Evolutionary conservation across 53 echinoderm and acorn worm genomes (phyloP).

Genomic region (Astropecten irregularis): DNA sequence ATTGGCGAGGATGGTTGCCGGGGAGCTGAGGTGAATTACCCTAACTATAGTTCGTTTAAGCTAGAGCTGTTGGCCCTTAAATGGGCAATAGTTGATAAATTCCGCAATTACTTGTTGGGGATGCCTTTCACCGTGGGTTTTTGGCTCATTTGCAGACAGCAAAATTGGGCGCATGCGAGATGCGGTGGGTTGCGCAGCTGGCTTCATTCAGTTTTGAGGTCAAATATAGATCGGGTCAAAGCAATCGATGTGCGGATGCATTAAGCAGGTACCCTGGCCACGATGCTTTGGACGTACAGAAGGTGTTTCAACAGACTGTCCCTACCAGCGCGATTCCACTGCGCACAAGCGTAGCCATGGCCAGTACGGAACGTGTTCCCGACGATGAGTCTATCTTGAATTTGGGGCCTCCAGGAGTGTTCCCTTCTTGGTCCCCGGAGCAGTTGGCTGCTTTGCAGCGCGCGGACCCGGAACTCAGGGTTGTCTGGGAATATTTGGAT

Average conservation of each 20-base stretch:
- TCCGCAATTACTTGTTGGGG: conserved; percentile 4
- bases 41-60: background rate
- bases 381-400: background rate
- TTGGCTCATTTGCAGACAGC: background rate
- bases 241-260: conserved; percentile 7
- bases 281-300: background rate
- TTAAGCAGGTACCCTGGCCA: background rate
- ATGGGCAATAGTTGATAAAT: conserved; percentile 20
- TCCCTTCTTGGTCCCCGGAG: background rate
- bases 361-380: background rate
- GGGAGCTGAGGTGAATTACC: background rate
- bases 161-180: background rate
- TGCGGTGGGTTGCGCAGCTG: background rate
- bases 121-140: background rate
- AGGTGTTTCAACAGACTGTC: background rate
- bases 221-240: background rate
- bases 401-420: background rate
- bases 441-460: background rate
- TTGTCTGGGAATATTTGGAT: conserved; percentile 8
- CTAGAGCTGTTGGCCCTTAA: no score
- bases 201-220: background rate
- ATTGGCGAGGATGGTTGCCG: background rate
- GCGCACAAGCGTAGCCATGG: background rate
- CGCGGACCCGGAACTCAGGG: background rate
- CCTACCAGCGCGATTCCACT: background rate